Conservation (phyloP, 2,113 vertebrate genomes). For the Dinomys branickii region DNA sequence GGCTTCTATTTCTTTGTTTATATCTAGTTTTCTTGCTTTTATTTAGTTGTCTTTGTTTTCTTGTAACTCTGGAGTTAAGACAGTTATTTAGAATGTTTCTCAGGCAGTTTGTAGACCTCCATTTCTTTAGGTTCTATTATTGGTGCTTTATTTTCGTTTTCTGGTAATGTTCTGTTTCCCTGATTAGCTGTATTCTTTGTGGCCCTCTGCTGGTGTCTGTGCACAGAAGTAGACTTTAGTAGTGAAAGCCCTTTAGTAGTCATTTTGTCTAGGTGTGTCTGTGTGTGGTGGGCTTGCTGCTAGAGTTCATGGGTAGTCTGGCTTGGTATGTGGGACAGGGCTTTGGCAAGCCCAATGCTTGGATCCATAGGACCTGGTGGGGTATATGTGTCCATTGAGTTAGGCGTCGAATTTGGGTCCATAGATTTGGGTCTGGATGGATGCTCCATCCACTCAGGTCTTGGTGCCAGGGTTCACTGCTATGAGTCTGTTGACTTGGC, state of each 20-base stretch:
- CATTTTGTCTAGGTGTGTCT: background rate
- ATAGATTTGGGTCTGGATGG: background rate
- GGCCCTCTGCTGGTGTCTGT: background rate
- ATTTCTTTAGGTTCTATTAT: background rate
- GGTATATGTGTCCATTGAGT: background rate
- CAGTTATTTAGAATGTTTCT: background rate
- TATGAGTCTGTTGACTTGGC: background rate
- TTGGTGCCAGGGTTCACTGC: background rate
- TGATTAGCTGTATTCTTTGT: background rate
- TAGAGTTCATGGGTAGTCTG: background rate
- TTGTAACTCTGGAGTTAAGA: background rate
- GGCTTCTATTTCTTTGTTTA: background rate
- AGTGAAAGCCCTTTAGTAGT: background rate
- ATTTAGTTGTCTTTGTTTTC: background rate
- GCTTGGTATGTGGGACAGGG: background rate
- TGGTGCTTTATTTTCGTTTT: background rate
- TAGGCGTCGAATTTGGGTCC: background rate
- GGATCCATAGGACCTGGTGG: background rate
- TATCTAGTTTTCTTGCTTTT: background rate
- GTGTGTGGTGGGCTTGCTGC: background rate
- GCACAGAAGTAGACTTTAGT: background rate
- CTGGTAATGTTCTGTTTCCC: background rate
- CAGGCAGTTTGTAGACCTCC: background rate
- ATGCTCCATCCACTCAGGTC: background rate
- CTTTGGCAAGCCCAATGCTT: background rate